phyloP scores from a whole-genome alignment of 2,113 vertebrate genomes.

The Halcyon malimbica region DNA sequence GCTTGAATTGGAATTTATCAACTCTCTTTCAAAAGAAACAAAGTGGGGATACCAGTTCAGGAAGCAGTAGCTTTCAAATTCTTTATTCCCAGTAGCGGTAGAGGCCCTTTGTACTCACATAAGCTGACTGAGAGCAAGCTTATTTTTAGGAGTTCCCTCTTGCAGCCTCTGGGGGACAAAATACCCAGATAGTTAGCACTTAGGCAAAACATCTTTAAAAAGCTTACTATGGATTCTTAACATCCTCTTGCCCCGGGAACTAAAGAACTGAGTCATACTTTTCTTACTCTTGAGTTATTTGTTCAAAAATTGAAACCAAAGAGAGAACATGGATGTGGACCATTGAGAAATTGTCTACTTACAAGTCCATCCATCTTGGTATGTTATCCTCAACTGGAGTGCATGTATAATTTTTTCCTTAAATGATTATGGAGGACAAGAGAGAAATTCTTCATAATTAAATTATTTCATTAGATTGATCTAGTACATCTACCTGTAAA shows the following conservation, averaged over 20 bases:
- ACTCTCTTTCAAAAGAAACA: neutral
- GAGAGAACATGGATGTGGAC: neutral
- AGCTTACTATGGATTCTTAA: neutral
- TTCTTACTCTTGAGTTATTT: neutral
- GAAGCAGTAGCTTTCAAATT: neutral
- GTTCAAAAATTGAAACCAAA: neutral
- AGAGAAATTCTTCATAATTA: neutral
- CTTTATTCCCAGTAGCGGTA: neutral
- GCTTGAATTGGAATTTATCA: neutral
- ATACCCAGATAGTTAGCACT: neutral
- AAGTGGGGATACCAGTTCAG: neutral
- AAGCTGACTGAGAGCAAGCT: neutral
- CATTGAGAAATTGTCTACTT: neutral
- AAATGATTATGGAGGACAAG: neutral
- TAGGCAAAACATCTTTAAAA: neutral
- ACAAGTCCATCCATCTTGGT: neutral
- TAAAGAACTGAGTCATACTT: neutral
- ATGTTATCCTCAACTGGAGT: neutral
- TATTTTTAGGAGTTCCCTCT: neutral
- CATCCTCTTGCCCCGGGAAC: neutral
- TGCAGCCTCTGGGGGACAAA: neutral
- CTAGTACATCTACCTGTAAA: neutral
- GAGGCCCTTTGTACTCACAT: neutral
- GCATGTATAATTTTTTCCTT: neutral
- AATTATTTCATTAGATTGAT: constrained; percentile 5